Base-by-base conservation (phyloP, 2,888 invertebrate species). In the Acronicta aceris region DNA sequence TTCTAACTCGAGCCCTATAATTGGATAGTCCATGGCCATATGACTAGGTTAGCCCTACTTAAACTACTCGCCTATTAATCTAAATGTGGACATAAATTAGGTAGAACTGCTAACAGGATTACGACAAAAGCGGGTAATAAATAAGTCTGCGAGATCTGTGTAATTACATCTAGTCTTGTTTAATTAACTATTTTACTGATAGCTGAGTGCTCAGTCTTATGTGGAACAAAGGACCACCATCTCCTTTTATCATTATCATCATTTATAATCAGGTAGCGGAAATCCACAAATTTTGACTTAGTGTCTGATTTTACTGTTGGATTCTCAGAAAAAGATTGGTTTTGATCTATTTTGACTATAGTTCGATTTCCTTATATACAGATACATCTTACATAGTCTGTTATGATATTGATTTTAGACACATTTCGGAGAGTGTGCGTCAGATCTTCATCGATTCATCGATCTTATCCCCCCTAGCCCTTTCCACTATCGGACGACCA, bases 131-230 rank as follows among this genome's bases (percentile, higher is more conserved):
- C 74, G 12, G 4, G 53, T 15, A 50, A 74, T 74, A 69, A 69
- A 69, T 74, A 61, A 56, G 46, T 50, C 63, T 40, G 49, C 10
- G 13, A 68, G 62, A 68, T 61, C 55, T 61, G 43, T 53, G 33
- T 74, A 61, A 69, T 74, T 74, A 69, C 40, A 56, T 73, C 33
- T 45, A 67, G 59, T n/a, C 21, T 49, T 45, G 30, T 50, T 58
- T 69, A 68, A 69, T 69, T 61, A 69, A 50, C 40, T 53, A 56
- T 74, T 56, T 62, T 43, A n/a, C 6, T 25, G 8, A 12, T 8
- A n/a, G 42, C 40, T 41, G 21, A 58, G 25, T 33, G 12, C 43
- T 36, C 10, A 41, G 46, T 53, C 45, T 45, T 7, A 45, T 30
- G 2, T 54, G 65, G 46, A 21, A 63, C 65, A 7, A 50, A 54